Conservation (phyloP, 2,113 vertebrate genomes). For the Ictalurus punctatus region DNA sequence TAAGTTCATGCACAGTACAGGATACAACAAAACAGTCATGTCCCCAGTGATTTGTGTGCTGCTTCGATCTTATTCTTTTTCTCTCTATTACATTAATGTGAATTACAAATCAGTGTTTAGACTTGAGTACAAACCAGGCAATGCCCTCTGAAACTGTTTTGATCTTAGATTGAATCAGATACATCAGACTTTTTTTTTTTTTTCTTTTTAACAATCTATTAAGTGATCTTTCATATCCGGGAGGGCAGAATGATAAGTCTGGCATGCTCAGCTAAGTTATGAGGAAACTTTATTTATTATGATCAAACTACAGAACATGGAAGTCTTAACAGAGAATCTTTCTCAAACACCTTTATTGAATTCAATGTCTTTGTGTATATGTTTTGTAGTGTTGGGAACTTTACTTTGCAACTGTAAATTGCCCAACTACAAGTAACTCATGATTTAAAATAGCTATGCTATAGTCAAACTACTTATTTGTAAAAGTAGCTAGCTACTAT, state of each 20-base stretch:
- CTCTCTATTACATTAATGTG: slow-evolving; percentile 6
- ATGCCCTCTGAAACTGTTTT: slow-evolving; percentile 3
- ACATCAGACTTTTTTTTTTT: neutral
- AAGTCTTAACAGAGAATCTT: neutral
- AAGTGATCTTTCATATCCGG: neutral
- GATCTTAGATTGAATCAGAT: slow-evolving; percentile 1
- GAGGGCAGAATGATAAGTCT: slow-evolving; percentile 1
- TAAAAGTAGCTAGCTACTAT: neutral
- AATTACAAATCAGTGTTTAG: slow-evolving; percentile 41
- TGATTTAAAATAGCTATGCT: neutral
- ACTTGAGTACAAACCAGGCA: slow-evolving; percentile 34
- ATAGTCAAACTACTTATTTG: neutral
- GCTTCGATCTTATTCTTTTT: slow-evolving; percentile 30
- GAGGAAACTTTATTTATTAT: slow-evolving; percentile 9
- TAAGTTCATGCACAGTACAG: slow-evolving; percentile 3
- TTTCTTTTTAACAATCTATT: neutral
- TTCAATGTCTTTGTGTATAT: neutral
- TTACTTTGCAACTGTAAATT: neutral
- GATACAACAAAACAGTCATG: slow-evolving; percentile 8
- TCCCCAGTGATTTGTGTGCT: slow-evolving; percentile 22
- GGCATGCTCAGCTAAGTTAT: slow-evolving; percentile 4
- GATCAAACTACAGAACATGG: neutral
- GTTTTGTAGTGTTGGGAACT: neutral
- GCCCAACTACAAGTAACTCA: neutral
- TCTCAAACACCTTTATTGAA: neutral